Conservation (phyloP, 2,888 invertebrate species). For the Noctua fimbriata region DNA sequence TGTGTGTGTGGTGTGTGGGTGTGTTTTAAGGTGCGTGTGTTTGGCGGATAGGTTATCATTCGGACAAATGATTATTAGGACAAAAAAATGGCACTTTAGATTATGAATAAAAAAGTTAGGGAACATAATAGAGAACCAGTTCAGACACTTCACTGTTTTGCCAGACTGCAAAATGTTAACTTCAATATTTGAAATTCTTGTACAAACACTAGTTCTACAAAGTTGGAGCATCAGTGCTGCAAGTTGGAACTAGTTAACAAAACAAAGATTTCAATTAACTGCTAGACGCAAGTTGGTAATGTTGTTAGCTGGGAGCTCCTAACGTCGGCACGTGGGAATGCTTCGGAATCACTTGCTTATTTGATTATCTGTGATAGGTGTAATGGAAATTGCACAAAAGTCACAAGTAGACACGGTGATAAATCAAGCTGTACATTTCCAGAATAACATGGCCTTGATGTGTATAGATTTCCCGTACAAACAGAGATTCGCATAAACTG, state of each 20-base stretch:
- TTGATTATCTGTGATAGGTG: constrained; percentile 3
- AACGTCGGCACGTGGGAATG: not conserved
- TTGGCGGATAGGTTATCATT: too few relatives aligned
- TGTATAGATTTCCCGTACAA: not conserved
- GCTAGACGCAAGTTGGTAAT: constrained; percentile 9
- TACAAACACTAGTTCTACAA: constrained; percentile 29
- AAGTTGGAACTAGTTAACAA: constrained; percentile 38
- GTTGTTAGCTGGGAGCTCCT: not conserved
- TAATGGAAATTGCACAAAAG: not conserved
- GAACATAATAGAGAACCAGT: too few relatives aligned
- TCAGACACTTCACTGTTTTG: not conserved
- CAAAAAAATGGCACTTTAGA: too few relatives aligned
- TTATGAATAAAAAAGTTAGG: too few relatives aligned
- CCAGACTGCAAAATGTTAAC: constrained; percentile 1
- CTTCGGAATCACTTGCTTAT: constrained; percentile 10
- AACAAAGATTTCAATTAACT: constrained; percentile 53
- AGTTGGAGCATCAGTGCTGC: constrained; percentile 21
- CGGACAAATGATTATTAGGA: too few relatives aligned
- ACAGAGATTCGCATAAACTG: too few relatives aligned
- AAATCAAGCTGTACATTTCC: too few relatives aligned
- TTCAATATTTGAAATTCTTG: constrained; percentile 23
- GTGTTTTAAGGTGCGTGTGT: too few relatives aligned
- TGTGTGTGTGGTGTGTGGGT: too few relatives aligned
- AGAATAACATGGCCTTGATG: too few relatives aligned
- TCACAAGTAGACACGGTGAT: not conserved